phyloP scores from a whole-genome alignment of 2,797 vertebrate genomes.

The Sebastolobus alascanus region DNA sequence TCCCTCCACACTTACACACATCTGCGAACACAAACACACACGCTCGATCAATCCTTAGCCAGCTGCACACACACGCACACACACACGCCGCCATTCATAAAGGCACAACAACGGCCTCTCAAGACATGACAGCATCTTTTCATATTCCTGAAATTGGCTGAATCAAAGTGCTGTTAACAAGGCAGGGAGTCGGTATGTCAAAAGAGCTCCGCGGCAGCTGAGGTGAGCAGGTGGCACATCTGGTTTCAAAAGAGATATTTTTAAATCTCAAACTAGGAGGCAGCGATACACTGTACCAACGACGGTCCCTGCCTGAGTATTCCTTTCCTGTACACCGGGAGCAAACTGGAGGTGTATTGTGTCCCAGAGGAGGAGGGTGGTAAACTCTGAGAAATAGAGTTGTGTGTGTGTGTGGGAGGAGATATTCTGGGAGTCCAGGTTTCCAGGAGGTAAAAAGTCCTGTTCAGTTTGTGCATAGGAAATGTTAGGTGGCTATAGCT shows the following conservation, averaged over 20 bases:
- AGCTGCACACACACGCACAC: conserved; percentile 14
- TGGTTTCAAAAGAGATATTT: conserved; percentile 72
- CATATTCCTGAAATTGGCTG: conserved; percentile 62
- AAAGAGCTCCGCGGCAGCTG: conserved; percentile 59
- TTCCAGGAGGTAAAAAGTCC: conserved; percentile 1
- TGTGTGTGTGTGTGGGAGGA: conserved; percentile 20
- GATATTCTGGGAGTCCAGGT: conserved; percentile 29
- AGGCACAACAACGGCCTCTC: conserved; percentile 49
- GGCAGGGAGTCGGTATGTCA: conserved; percentile 64
- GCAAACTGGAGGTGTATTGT: conserved; percentile 26
- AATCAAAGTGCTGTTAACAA: conserved; percentile 72
- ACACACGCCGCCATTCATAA: conserved; percentile 19
- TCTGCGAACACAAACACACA: conserved; percentile 8
- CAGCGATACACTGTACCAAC: conserved; percentile 32
- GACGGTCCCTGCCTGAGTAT: conserved; percentile 30
- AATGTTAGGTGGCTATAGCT: background rate
- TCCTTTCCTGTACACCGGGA: conserved; percentile 36
- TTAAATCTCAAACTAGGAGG: conserved; percentile 63
- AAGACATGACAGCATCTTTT: conserved; percentile 52
- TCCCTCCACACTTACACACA: conserved; percentile 36
- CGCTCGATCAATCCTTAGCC: conserved; percentile 18
- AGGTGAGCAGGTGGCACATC: conserved; percentile 72
- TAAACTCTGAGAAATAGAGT: conserved; percentile 29
- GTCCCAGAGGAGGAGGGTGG: conserved; percentile 17
- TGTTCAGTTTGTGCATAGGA: conserved; percentile 14